Evolutionary conservation across 2,113 vertebrate genomes (phyloP).

Genomic region (Elanoides forficatus): DNA sequence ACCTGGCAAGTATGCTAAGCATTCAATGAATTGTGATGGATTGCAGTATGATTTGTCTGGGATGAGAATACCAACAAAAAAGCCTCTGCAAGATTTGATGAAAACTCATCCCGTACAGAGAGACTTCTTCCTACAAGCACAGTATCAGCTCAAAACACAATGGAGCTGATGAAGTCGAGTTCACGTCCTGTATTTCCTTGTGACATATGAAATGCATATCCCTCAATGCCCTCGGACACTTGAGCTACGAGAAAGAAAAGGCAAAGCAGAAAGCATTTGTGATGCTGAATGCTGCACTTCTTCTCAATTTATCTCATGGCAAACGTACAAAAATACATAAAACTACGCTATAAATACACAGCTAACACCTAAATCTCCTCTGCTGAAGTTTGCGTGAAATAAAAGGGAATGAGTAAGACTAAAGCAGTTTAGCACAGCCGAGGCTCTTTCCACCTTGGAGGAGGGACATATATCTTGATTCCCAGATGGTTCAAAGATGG

Average conservation of each 20-base stretch:
- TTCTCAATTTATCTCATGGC: background rate
- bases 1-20: background rate
- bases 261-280: background rate
- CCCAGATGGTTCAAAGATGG: background rate
- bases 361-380: background rate
- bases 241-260: background rate
- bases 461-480: background rate
- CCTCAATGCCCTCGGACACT: background rate
- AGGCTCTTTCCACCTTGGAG: background rate
- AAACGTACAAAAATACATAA: background rate
- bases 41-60: slow-evolving; percentile 24
- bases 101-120: background rate
- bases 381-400: background rate
- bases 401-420: background rate
- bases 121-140: background rate
- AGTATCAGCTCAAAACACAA: slow-evolving; percentile 15
- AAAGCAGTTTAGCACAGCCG: background rate
- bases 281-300: background rate
- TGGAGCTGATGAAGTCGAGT: background rate
- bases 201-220: background rate
- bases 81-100: background rate
- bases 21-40: slow-evolving; percentile 4
- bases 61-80: slow-evolving; percentile 1
- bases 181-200: background rate
- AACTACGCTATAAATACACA: background rate